Percentiles rank a stretch among this genome's conserved stretches.
These are phyloP conservation scores for Serripes groenlandicus DNA, from an alignment of 2,888 invertebrate genomes.

Conservation along the genomic window DNA sequence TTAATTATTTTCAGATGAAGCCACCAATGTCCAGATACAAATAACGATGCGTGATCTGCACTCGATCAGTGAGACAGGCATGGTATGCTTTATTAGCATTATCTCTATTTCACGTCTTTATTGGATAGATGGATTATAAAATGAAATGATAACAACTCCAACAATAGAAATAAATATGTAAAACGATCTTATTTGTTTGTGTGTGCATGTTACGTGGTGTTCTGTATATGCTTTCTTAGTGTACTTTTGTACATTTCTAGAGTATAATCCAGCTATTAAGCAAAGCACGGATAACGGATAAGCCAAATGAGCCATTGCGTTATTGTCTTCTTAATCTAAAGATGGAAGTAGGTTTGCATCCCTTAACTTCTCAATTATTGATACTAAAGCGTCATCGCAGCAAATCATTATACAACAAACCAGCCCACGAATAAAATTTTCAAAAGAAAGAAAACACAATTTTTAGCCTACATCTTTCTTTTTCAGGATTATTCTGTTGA, in stretches of 20 bases:
- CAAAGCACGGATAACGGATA: not conserved
- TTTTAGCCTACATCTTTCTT: not conserved
- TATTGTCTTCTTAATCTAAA: not conserved
- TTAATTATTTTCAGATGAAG: conserved; percentile 18
- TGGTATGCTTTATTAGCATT: no score
- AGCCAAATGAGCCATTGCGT: not conserved
- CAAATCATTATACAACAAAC: not conserved
- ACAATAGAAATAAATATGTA: not conserved
- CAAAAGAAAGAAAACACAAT: not conserved
- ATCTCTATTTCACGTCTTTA: no score
- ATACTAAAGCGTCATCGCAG: no score
- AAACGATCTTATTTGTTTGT: no score
- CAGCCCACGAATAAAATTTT: not conserved
- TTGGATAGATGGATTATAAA: not conserved
- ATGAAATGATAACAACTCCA: not conserved
- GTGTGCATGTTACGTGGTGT: not conserved
- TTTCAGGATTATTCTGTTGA: conserved; percentile 38
- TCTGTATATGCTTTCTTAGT: no score
- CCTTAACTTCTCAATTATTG: no score
- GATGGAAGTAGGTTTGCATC: no score
- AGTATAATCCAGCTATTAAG: no score
- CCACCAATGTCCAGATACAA: conserved; percentile 11
- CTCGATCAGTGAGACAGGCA: conserved; percentile 28
- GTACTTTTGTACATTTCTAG: no score
- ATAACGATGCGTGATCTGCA: conserved; percentile 17